A percentile compares a stretch with the other conserved stretches of the same genome.
These are phyloP conservation scores for Latrodectus elegans DNA, from an alignment of 2,888 invertebrate species.

Conservation along the genomic window DNA sequence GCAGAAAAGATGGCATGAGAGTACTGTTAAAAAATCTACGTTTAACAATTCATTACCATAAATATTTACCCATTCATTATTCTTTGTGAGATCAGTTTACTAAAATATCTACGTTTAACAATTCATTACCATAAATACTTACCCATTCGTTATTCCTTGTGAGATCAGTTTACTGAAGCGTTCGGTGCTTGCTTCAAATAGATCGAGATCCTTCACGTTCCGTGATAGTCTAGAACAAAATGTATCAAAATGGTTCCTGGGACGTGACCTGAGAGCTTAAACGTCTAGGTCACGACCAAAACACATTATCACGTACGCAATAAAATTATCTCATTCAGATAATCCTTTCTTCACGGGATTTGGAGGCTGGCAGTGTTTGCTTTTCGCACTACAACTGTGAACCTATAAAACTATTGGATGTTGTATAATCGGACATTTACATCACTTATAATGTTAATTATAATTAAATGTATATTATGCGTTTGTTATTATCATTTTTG, in stretches of 20 bases:
- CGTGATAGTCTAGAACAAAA: constrained; percentile 44
- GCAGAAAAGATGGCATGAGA: too few species aligned
- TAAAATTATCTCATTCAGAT: constrained; percentile 19
- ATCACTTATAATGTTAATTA: too few species aligned
- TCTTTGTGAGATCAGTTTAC: constrained; percentile 1
- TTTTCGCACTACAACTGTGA: too few species aligned
- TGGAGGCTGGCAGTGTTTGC: too few species aligned
- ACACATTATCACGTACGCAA: constrained; percentile 39
- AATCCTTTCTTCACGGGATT: too few species aligned
- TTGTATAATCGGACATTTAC: too few species aligned
- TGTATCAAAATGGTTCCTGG: constrained; percentile 46
- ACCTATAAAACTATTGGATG: too few species aligned
- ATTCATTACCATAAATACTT: constrained; percentile 8
- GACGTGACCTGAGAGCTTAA: constrained; percentile 52
- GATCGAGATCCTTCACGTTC: constrained; percentile 28
- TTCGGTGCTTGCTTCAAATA: constrained; percentile 17
- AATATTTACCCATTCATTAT: constrained; percentile 37
- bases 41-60: not conserved
- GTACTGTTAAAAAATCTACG: too few species aligned
- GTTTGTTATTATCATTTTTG: too few species aligned
- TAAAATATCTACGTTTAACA: too few species aligned
- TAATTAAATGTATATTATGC: too few species aligned
- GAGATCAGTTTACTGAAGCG: constrained; percentile 38
- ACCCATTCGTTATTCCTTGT: constrained; percentile 19
- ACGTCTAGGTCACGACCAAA: constrained; percentile 38